Conservation (phyloP, 2,113 vertebrate species). For the Crotalus horridus region DNA sequence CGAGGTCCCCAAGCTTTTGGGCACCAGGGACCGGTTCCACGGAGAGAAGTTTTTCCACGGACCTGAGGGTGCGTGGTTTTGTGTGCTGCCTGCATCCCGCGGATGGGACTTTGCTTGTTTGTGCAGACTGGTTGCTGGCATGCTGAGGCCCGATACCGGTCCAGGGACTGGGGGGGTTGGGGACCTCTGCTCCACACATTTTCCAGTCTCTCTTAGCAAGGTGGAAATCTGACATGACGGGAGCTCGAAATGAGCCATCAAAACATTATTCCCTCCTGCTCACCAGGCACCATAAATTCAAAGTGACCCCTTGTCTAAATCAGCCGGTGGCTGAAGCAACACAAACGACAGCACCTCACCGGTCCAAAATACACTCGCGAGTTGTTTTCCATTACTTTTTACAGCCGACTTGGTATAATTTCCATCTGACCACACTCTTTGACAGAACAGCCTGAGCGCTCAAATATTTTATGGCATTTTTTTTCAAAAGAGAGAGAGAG, state of each 20-base stretch:
- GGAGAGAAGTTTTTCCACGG: no score
- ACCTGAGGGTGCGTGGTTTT: no score
- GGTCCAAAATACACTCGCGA: conserved; percentile 58
- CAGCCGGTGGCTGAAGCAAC: neutral
- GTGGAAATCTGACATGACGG: neutral
- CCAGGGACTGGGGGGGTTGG: no score
- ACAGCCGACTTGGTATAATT: conserved; percentile 49
- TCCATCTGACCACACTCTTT: conserved; percentile 50
- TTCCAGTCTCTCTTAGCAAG: neutral
- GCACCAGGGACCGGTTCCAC: no score
- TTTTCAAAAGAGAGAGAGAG: neutral
- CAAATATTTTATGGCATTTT: neutral
- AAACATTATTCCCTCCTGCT: conserved; percentile 51
- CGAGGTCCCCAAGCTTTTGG: no score
- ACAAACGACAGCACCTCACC: conserved; percentile 10
- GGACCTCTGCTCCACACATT: neutral
- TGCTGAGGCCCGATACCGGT: no score
- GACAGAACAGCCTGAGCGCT: conserved; percentile 1
- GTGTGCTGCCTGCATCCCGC: no score
- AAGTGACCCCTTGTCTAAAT: conserved; percentile 59
- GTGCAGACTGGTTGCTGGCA: no score
- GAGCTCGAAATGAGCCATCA: conserved; percentile 50
- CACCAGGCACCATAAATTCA: conserved; percentile 36
- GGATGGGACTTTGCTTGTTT: no score
- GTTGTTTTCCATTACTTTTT: conserved; percentile 53